Base-by-base conservation (phyloP, 2,888 invertebrate genomes). In the Callyntrura sp. region DNA sequence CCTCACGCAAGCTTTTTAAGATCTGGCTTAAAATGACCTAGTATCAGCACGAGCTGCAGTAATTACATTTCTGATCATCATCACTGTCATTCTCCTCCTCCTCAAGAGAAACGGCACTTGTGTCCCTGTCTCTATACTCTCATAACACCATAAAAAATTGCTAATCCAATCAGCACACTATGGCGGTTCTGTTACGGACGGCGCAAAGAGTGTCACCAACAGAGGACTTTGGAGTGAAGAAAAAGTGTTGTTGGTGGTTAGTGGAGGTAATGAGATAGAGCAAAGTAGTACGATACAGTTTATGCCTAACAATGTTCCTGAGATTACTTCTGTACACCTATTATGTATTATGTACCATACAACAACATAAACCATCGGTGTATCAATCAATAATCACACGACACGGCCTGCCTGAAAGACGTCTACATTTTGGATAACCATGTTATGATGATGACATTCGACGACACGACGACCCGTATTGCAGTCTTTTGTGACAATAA, bases 151-250 rank as follows among this genome's bases (percentile, higher is more conserved):
- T 68, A 68, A 68, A 68, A 68, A 68, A 43, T 60, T 68, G 68
- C n/a, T 68, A 68, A 68, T 68, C 68, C 68, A 68, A 68, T 68
- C 68, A 68, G 57, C 17, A 62, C n/a, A 62, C 25, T n/a, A 62
- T 14, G 43, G 68, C 43, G 43, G 17, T 35, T 4, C 12, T 4
- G 35, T 43, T 43, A 43, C n/a, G 43, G 17, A 60, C 3, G 1
- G 3, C 60, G 51, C 2, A 14, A 51, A 2, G 51, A 51, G 12
- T 6, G 14, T 51, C 51, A 51, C 51, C 51, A 62, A 8, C 25
- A 62, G 28, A 14, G 35, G 35, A 35, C 3, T 35, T 35, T 35
- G 35, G 35, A 35, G 35, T 35, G 35, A 6, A 35, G 35, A 4
- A 35, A 35, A 6, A 35, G 35, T 35, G 35, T 35, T 2, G 2